These are phyloP conservation scores for Campoplex nolae DNA, from an alignment of 2,888 invertebrate species.

Conservation along the genomic window DNA sequence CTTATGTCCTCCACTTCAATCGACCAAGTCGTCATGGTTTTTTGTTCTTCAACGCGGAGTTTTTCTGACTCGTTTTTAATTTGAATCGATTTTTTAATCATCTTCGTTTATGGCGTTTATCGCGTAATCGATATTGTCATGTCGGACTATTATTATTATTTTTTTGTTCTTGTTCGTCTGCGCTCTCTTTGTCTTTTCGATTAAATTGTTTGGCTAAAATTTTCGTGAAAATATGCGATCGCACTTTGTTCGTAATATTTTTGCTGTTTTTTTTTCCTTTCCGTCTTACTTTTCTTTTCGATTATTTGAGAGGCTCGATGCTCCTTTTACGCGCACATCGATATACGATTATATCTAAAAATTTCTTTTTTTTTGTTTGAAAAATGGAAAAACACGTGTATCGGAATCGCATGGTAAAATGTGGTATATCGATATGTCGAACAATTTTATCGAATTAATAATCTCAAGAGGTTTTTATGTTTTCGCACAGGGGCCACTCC, in stretches of 20 bases:
- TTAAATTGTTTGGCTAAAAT: conserved; percentile 24
- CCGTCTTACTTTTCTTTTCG: background rate
- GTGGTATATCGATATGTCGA: conserved; percentile 77
- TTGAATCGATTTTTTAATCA: conserved; percentile 41
- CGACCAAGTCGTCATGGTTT: conserved; percentile 43
- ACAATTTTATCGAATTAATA: conserved; percentile 72
- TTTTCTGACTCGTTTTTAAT: conserved; percentile 51
- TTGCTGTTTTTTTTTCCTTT: conserved; percentile 4
- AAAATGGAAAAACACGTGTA: conserved; percentile 44
- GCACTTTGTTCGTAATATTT: conserved; percentile 37
- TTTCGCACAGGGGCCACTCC: conserved; percentile 37
- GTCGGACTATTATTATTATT: conserved; percentile 71
- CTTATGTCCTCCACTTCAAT: conserved; percentile 65
- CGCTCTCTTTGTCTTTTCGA: conserved; percentile 38
- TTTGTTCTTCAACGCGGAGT: conserved; percentile 24
- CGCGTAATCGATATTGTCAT: conserved; percentile 79
- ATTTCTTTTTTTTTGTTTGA: conserved; percentile 48
- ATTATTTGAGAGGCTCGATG: conserved; percentile 24
- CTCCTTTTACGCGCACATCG: conserved; percentile 1
- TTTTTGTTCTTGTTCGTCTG: conserved; percentile 42
- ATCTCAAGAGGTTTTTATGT: conserved; percentile 56
- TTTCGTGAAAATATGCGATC: conserved; percentile 53
- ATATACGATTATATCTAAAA: conserved; percentile 32
- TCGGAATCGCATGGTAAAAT: conserved; percentile 40
- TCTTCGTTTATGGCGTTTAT: conserved; percentile 72